Percentiles rank a stretch among this genome's conserved stretches.
Evolutionary conservation across 2,888 invertebrate genomes (phyloP).

Genomic region (Pachydiplax longipennis): DNA sequence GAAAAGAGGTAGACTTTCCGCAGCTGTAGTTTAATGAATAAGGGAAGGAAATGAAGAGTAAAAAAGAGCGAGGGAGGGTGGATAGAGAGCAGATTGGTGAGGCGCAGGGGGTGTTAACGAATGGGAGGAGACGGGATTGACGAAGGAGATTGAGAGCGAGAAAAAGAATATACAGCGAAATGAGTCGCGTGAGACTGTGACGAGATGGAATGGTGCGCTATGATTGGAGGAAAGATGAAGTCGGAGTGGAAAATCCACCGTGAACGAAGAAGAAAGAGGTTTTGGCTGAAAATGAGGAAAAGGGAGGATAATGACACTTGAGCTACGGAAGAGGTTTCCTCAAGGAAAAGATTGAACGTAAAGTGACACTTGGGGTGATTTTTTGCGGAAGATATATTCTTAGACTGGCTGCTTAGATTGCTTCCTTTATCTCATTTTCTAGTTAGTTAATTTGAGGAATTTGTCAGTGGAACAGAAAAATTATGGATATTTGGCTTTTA

Average conservation of each 20-base stretch:
- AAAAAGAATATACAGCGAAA: conserved; percentile 11
- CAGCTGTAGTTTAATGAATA: conserved; percentile 33
- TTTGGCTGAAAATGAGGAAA: conserved; percentile 18
- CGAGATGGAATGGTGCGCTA: neutral
- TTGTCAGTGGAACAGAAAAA: no score
- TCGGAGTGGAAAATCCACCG: neutral
- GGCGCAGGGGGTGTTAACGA: neutral
- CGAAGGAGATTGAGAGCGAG: neutral
- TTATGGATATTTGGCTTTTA: no score
- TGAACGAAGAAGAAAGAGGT: neutral
- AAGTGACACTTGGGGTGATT: neutral
- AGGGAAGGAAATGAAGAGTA: conserved; percentile 14
- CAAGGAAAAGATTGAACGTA: neutral
- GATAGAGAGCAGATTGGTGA: neutral
- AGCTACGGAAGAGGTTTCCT: neutral
- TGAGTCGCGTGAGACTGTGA: conserved; percentile 9
- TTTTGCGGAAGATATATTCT: neutral
- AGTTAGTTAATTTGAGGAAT: no score
- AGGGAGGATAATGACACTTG: conserved; percentile 18
- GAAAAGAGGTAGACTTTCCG: neutral
- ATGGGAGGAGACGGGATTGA: neutral
- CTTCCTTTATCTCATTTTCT: no score
- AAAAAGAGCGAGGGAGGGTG: conserved; percentile 14
- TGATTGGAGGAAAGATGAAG: neutral
- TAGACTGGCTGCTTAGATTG: neutral